Evolutionary conservation across 1,140 invertebrate species (phyloP).

Genomic region (Archivesica marissinica): DNA sequence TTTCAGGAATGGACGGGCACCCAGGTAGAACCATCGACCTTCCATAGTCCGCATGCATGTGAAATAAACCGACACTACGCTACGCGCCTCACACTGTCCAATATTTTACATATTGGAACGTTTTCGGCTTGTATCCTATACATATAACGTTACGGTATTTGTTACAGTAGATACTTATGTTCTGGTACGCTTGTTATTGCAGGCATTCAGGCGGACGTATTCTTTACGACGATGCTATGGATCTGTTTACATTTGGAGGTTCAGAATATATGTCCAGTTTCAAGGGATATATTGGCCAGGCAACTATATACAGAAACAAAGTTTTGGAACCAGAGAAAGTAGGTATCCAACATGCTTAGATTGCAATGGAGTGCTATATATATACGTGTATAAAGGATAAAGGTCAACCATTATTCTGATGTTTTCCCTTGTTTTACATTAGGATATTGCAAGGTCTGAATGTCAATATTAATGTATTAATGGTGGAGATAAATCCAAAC

Average conservation of each 20-base stretch:
- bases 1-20: too few relatives aligned
- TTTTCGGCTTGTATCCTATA: too few relatives aligned
- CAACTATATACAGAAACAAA: slow-evolving; percentile 67
- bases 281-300: slow-evolving; percentile 74
- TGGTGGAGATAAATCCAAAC: too few relatives aligned
- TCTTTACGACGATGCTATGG: slow-evolving; percentile 70
- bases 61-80: too few relatives aligned
- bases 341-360: neutral
- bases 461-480: too few relatives aligned
- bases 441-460: too few relatives aligned
- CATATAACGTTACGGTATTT: too few relatives aligned
- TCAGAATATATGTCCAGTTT: slow-evolving; percentile 69
- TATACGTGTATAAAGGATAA: neutral
- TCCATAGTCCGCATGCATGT: too few relatives aligned
- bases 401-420: neutral
- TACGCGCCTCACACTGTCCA: too few relatives aligned
- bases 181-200: neutral
- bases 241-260: slow-evolving; percentile 71
- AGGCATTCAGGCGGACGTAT: slow-evolving; percentile 16
- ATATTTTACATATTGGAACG: too few relatives aligned
- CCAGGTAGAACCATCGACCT: too few relatives aligned
- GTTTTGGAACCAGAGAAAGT: slow-evolving; percentile 63
- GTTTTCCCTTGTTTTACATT: neutral
- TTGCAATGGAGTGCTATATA: neutral
- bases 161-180: neutral